These are phyloP conservation scores for Iphiclides podalirius DNA, from an alignment of 2,888 invertebrate genomes.

Conservation along the genomic window DNA sequence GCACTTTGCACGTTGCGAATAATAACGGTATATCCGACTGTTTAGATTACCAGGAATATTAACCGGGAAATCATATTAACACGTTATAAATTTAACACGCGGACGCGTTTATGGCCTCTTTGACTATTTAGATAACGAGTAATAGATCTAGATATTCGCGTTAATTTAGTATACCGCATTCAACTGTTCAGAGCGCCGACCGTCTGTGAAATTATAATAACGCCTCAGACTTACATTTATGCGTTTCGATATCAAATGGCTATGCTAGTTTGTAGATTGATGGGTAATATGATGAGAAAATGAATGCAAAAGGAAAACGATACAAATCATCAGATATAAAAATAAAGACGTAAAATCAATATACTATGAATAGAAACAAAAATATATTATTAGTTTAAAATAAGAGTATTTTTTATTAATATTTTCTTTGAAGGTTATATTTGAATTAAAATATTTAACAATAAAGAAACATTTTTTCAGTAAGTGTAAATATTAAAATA, in stretches of 20 bases:
- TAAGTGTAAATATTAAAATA: too few species aligned
- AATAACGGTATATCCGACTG: constrained; percentile 12
- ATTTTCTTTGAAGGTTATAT: too few species aligned
- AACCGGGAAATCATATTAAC: constrained; percentile 19
- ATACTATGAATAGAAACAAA: too few species aligned
- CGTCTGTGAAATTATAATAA: constrained; percentile 10
- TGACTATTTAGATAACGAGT: constrained; percentile 17
- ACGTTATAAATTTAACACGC: constrained; percentile 22
- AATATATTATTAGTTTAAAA: too few species aligned
- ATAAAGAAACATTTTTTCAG: too few species aligned
- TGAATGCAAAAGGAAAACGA: too few species aligned
- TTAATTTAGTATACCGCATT: constrained; percentile 11
- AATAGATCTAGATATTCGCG: constrained; percentile 14
- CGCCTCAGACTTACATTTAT: constrained; percentile 8
- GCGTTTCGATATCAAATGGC: constrained; percentile 1
- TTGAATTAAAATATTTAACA: too few species aligned
- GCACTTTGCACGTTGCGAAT: too few species aligned
- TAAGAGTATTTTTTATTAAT: too few species aligned
- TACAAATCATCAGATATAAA: too few species aligned
- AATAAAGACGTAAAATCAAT: too few species aligned
- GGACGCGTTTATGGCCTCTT: constrained; percentile 22
- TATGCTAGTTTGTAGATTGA: too few species aligned
- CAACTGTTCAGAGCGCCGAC: not conserved
- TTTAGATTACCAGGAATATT: constrained; percentile 10
- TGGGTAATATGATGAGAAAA: not conserved